phyloP scores from a whole-genome alignment of 2,888 invertebrate species.

The Odontocerum albicorne region DNA sequence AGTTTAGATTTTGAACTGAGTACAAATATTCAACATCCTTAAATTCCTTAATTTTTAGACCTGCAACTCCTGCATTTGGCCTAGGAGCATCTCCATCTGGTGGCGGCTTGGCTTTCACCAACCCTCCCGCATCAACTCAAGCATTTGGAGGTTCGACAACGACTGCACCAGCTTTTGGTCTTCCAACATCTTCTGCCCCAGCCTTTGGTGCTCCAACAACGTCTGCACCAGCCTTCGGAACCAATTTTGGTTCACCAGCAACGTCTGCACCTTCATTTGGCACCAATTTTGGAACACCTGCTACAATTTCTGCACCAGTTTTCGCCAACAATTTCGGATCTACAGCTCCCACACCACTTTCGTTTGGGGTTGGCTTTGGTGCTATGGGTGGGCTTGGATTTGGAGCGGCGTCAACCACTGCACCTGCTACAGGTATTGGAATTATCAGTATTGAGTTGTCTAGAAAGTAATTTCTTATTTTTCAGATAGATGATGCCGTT shows the following conservation, averaged over 20 bases:
- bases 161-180: constrained; percentile 36
- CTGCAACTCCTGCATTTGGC: constrained; percentile 29
- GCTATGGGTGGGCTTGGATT: constrained; percentile 32
- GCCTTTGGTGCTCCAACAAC: constrained; percentile 43
- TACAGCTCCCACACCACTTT: constrained; percentile 39
- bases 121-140: constrained; percentile 38
- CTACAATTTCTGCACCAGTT: constrained; percentile 39
- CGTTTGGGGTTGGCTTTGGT: constrained; percentile 42
- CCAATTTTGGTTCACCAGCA: constrained; percentile 39
- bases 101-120: constrained; percentile 44
- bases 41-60: constrained; percentile 4
- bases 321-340: constrained; percentile 39
- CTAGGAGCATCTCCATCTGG: constrained; percentile 31
- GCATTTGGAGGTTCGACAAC: constrained; percentile 40
- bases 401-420: constrained; percentile 34
- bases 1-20: not conserved
- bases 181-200: constrained; percentile 38
- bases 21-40: no score
- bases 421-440: constrained; percentile 17
- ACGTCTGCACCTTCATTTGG: constrained; percentile 35
- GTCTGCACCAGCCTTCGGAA: constrained; percentile 40
- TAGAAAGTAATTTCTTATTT: no score
- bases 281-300: constrained; percentile 30
- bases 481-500: not conserved
- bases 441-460: not conserved